These are phyloP conservation scores for Herminia tarsipennalis DNA, from an alignment of 2,888 invertebrate species.

Conservation along the genomic window DNA sequence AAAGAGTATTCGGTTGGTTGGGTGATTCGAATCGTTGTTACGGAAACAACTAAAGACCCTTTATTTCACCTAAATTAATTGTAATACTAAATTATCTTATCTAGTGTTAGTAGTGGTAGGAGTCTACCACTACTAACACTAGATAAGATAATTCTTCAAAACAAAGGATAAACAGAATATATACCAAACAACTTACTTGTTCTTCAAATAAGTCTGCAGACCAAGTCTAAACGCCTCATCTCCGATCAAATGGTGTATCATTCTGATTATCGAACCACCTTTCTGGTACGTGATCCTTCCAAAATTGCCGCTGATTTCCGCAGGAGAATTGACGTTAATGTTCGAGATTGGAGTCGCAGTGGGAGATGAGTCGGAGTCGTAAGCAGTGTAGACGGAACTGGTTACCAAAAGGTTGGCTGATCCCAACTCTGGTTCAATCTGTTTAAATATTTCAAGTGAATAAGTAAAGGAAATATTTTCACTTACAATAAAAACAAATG, in stretches of 20 bases:
- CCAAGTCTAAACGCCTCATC: slow-evolving; percentile 63
- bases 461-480: not conserved
- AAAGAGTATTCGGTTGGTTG: too few species aligned
- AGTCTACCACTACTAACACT: too few species aligned
- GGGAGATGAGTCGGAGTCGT: slow-evolving; percentile 84
- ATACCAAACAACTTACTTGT: slow-evolving; percentile 82
- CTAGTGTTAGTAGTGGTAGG: too few species aligned
- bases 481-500: too few species aligned
- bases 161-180: too few species aligned
- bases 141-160: too few species aligned
- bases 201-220: slow-evolving; percentile 65
- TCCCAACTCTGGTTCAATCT: slow-evolving; percentile 87
- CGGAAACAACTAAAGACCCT: too few species aligned
- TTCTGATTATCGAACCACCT: slow-evolving; percentile 82
- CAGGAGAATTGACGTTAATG: slow-evolving; percentile 83
- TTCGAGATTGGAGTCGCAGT: slow-evolving; percentile 85
- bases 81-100: too few species aligned
- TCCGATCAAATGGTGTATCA: slow-evolving; percentile 78
- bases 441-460: slow-evolving; percentile 5
- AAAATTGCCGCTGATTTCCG: slow-evolving; percentile 87
- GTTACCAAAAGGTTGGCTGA: slow-evolving; percentile 87
- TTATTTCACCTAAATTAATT: too few species aligned
- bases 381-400: slow-evolving; percentile 88
- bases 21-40: too few species aligned
- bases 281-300: slow-evolving; percentile 89